Percentiles rank a stretch among this genome's conserved stretches.
Evolutionary conservation across 1,140 invertebrate species (phyloP).

Genomic region (Drosophila kohkoa): DNA sequence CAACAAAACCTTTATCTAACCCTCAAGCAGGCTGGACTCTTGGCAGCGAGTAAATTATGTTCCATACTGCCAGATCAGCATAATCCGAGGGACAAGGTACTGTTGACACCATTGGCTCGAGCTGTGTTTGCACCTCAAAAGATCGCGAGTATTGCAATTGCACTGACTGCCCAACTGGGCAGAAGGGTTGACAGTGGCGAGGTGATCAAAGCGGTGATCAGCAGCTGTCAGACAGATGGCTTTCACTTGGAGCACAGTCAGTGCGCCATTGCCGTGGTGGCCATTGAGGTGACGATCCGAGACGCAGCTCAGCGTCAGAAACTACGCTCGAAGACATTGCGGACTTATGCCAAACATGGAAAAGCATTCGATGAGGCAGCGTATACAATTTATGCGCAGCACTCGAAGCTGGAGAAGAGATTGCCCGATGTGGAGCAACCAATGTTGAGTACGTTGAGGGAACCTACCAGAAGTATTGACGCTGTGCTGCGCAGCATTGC

Average conservation of each 20-base stretch:
- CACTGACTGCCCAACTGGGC: neutral
- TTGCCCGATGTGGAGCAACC: constrained; percentile 1
- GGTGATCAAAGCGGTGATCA: constrained; percentile 53
- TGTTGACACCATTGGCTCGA: constrained; percentile 60
- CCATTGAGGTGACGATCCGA: constrained; percentile 39
- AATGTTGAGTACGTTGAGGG: neutral
- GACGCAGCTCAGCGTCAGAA: constrained; percentile 25
- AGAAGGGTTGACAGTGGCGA: constrained; percentile 23
- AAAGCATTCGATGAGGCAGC: constrained; percentile 37
- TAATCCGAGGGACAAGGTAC: constrained; percentile 47
- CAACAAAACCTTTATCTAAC: constrained; percentile 60
- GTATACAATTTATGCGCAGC: constrained; percentile 46
- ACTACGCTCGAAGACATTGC: constrained; percentile 34
- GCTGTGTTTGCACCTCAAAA: constrained; percentile 52
- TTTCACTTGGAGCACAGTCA: constrained; percentile 55
- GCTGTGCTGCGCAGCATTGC: constrained; percentile 47
- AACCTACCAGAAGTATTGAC: constrained; percentile 1
- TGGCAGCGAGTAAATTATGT: constrained; percentile 50
- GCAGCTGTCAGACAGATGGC: constrained; percentile 61
- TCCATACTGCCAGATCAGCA: constrained; percentile 24
- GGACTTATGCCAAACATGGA: constrained; percentile 40
- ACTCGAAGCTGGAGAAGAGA: constrained; percentile 40
- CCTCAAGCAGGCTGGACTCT: constrained; percentile 59
- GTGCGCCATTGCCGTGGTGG: constrained; percentile 54
- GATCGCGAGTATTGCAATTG: constrained; percentile 50